Conservation (phyloP, 2,888 invertebrate genomes). For the Leptinotarsa tumamoca region DNA sequence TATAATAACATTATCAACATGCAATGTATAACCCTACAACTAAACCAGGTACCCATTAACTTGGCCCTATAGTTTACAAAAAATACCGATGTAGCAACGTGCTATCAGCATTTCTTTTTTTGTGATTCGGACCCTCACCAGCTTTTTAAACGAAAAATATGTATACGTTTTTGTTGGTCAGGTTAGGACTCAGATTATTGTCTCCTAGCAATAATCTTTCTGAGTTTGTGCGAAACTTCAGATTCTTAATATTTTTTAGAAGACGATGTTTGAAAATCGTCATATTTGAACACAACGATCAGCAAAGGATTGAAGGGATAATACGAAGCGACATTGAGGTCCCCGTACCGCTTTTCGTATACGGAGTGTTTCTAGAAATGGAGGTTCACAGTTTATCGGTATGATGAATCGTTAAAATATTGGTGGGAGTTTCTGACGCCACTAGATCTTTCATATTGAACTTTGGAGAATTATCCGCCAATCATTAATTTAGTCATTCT, state of each 20-base stretch:
- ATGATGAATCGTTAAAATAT: not conserved
- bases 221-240: conserved; percentile 50
- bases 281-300: conserved; percentile 57
- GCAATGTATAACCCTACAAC: conserved; percentile 48
- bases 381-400: conserved; percentile 11
- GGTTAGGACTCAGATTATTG: conserved; percentile 66
- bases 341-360: conserved; percentile 57
- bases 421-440: not conserved
- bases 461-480: too few species aligned
- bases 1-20: conserved; percentile 51
- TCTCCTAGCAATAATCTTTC: conserved; percentile 68
- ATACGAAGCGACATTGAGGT: conserved; percentile 60
- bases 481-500: too few species aligned
- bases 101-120: conserved; percentile 51
- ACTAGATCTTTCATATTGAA: too few species aligned
- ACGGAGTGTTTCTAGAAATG: conserved; percentile 26
- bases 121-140: conserved; percentile 69
- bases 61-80: conserved; percentile 55
- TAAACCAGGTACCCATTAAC: conserved; percentile 55
- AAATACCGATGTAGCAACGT: conserved; percentile 52
- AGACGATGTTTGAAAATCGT: conserved; percentile 51
- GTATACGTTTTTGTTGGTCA: conserved; percentile 52
- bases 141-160: conserved; percentile 61
- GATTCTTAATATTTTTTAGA: conserved; percentile 55
- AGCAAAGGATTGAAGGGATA: conserved; percentile 48